phyloP scores from a whole-genome alignment of 92 coral and sea anemone genomes.

The Actinernus sp. region DNA sequence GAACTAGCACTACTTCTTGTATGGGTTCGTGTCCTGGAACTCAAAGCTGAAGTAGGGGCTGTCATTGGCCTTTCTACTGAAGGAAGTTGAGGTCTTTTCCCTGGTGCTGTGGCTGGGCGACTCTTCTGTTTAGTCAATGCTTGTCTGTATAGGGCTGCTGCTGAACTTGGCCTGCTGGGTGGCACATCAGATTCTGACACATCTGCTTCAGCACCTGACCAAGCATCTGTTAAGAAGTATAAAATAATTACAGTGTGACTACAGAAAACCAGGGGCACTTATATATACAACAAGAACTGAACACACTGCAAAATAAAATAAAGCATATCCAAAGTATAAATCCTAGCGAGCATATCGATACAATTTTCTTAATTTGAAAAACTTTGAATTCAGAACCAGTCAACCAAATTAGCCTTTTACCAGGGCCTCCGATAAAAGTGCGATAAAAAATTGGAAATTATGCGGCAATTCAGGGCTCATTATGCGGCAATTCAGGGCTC shows the following conservation, averaged over 20 bases:
- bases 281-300: too few relatives aligned
- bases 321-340: too few relatives aligned
- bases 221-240: conserved; percentile 61
- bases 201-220: conserved; percentile 89
- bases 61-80: conserved; percentile 71
- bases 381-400: too few relatives aligned
- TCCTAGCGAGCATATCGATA: too few relatives aligned
- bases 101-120: conserved; percentile 80
- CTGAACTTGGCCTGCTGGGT: conserved; percentile 89
- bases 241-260: too few relatives aligned
- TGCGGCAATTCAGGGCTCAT: too few relatives aligned
- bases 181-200: conserved; percentile 88
- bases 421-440: too few relatives aligned
- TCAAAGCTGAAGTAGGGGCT: conserved; percentile 63
- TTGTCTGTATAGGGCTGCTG: conserved; percentile 60
- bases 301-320: too few relatives aligned
- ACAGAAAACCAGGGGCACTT: too few relatives aligned
- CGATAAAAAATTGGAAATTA: too few relatives aligned
- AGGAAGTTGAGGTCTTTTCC: conserved; percentile 24
- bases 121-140: conserved; percentile 53
- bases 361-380: neutral
- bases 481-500: too few relatives aligned
- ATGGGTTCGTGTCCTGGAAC: conserved; percentile 8
- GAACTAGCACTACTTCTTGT: conserved; percentile 31
- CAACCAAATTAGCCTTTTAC: too few relatives aligned